Percentiles rank a stretch among this genome's conserved stretches.
These are phyloP conservation scores for Spea bombifrons DNA, from an alignment of 2,113 vertebrate species.

Conservation along the genomic window DNA sequence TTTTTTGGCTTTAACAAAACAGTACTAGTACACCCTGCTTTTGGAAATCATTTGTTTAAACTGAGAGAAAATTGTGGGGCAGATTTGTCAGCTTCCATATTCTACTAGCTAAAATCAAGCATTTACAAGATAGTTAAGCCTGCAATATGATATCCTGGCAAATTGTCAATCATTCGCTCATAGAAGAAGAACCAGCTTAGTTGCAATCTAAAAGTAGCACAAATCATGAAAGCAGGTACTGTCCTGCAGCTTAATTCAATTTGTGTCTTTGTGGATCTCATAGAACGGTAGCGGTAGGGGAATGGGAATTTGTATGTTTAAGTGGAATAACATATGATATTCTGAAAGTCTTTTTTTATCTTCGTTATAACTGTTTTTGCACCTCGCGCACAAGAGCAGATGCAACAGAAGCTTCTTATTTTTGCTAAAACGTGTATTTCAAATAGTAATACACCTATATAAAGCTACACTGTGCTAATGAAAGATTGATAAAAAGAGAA, in stretches of 20 bases:
- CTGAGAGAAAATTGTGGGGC: slow-evolving; percentile 8
- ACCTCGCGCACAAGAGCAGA: too few relatives aligned
- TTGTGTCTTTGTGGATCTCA: background rate
- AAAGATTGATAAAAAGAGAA: too few relatives aligned
- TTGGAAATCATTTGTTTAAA: slow-evolving; percentile 15
- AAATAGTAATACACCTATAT: too few relatives aligned
- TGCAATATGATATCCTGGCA: slow-evolving; percentile 36
- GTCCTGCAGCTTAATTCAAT: background rate
- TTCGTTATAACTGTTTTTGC: too few relatives aligned
- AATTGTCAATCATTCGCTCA: slow-evolving; percentile 2
- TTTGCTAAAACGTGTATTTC: too few relatives aligned
- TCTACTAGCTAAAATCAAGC: slow-evolving; percentile 23
- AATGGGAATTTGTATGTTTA: too few relatives aligned
- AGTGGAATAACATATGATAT: too few relatives aligned
- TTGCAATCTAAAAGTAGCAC: slow-evolving; percentile 21
- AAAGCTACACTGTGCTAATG: too few relatives aligned
- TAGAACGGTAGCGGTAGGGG: too few relatives aligned
- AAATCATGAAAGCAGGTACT: slow-evolving; percentile 16
- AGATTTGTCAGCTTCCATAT: slow-evolving; percentile 24
- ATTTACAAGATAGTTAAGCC: slow-evolving; percentile 39
- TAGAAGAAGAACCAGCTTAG: slow-evolving; percentile 7
- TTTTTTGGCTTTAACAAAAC: background rate
- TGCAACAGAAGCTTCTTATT: too few relatives aligned
- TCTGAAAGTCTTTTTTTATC: too few relatives aligned
- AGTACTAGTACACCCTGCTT: background rate